Evolutionary conservation across 2,797 vertebrate genomes (phyloP), one percentile per base, ranked within the genome.

Genomic region (Malacoraja senta): DNA sequence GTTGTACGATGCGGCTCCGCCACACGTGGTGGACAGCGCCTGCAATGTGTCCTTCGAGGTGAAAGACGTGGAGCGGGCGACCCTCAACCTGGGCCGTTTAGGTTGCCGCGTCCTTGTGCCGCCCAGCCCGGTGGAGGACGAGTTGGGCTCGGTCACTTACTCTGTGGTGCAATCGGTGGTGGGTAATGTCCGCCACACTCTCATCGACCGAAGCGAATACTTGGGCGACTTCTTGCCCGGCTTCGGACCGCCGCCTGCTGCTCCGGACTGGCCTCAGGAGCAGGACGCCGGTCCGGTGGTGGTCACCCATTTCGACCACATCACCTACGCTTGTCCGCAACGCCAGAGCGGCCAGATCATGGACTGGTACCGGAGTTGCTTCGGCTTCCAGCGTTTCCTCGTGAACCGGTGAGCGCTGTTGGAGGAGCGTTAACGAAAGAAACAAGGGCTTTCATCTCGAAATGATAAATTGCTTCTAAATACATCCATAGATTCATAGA

Each of bases 41-140:
- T 97, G 97, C 93, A 99, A 99, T 0, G 94, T 99, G 94, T 99
- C 98, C 94, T 99, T 99, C 2, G 98, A 99, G 93, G 98, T 99
- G 93, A 96, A 96, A 0, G 96, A 98, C 0, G 97, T 97, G 44
- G 95, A 95, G 0, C 95, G 94, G 78, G 96, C 97, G 80, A 96
- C 96, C 95, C 93, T 81, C 24, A 94, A 12, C n/a, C 96, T 99
- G 10, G 95, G 94, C 12, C 93, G 94, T 0, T 94, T 80, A 81
- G 98, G 98, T 17, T 99, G 98, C 95, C 92, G 93, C 3, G 94
- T 99, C 93, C 95, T 95, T 0, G 97, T 98, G 6, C 97, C 97
- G 0, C 98, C 98, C 0, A 97, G 97, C 0, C 94, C 95, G 0
- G 95, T 99, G 6, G 94, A 91, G 21, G 98, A 99, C 21, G 95